phyloP scores from a whole-genome alignment of 2,113 vertebrate genomes.

The Vulpes lagopus region DNA sequence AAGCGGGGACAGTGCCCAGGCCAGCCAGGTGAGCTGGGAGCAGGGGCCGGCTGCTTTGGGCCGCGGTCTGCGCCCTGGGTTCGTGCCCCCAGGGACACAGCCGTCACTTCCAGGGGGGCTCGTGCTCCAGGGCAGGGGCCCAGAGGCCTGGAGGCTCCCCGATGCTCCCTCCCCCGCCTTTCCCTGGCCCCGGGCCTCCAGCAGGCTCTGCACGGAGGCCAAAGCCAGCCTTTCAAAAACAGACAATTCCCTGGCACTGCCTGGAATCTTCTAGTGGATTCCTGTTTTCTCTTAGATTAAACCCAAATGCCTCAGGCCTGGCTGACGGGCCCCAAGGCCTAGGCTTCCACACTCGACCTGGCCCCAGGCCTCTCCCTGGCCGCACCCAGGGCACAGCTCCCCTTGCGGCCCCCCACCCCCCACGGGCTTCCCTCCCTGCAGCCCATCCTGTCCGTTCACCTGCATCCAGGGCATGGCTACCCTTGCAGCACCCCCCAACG shows the following conservation, averaged over 20 bases:
- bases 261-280: background rate
- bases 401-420: rapidly evolving
- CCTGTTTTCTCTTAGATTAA: background rate
- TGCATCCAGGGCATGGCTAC: no score
- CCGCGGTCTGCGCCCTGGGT: no score
- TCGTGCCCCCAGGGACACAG: no score
- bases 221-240: background rate
- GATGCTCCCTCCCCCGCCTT: no score
- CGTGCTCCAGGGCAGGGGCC: no score
- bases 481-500: no score
- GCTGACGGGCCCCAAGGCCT: background rate
- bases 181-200: background rate
- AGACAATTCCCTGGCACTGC: background rate
- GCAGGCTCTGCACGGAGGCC: background rate
- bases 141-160: no score
- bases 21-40: no score
- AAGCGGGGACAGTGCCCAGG: no score
- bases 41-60: no score
- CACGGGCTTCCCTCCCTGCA: background rate
- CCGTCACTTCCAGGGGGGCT: no score
- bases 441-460: background rate
- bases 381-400: background rate
- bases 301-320: background rate
- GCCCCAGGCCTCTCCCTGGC: background rate
- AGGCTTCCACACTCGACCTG: background rate